Base-by-base conservation (phyloP, 2,113 vertebrate genomes). In the Oryzias woworae region DNA sequence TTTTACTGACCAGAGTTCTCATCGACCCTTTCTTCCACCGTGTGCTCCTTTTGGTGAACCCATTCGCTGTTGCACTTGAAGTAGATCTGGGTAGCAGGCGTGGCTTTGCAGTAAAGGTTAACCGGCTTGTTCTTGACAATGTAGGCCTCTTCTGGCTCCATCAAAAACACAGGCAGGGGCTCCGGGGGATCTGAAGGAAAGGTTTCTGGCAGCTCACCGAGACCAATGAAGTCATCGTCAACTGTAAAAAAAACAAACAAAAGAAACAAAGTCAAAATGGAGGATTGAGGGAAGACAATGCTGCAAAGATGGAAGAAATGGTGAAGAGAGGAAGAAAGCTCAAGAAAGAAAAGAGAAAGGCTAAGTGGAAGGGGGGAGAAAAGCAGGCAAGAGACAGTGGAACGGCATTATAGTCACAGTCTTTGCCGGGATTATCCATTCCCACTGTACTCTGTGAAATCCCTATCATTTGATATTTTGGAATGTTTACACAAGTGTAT, bases 61-160 rank as follows among this genome's bases (percentile, higher is more conserved):
- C 97, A 99, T 71, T 99, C 97, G 0, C 96, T 98, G 88, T 99
- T 99, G 88, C 97, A 99, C 83, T 99, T 99, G 86, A 99, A 99
- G 90, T 99, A 99, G 87, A 99, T 99, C 90, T 99, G 97, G 0
- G 97, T 99, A 62, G 97, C 97, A 0, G 97, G 97, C 51, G 96
- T 98, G 12, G 96, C 97, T 78, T 97, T 98, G 89, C 97, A 99
- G 79, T 97, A 95, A 22, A 98, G 87, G 78, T 97, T 98, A 68
- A 99, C 96, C 0, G 97, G 96, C 78, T 98, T 98, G 87, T 98
- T 99, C 92, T 98, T 98, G 72, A 98, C 96, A 31, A 99, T 98
- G 74, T 98, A 99, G 77, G 96, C 96, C 88, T 99, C 97, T 81
- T 98, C 96, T 0, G 97, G 97, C 65, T 99, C 97, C 49, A 96